Base-by-base conservation (phyloP, 2,888 invertebrate species). In the Teleogryllus oceanicus region DNA sequence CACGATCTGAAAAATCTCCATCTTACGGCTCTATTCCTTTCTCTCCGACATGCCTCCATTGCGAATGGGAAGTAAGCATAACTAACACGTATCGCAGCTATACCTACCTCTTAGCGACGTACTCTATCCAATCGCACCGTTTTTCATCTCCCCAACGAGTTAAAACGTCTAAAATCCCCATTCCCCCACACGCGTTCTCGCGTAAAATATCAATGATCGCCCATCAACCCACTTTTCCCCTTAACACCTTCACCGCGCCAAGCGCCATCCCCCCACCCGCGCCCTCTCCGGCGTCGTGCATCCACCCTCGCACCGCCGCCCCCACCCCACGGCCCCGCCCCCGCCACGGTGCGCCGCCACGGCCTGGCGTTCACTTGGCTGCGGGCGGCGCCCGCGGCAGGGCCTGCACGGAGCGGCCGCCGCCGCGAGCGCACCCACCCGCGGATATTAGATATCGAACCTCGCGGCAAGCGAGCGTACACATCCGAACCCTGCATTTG, bases 361-460 rank as follows among this genome's bases (percentile, higher is more conserved):
- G 62, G 13, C 62, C 16, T 18, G 11, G 4, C 62, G 62, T n/a
- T 62, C 62, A 62, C 62, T 62, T 62, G 62, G 62, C 62, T 62
- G 62, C 62, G 62, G 62, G 62, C 62, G 62, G 62, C 62, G 62
- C 16, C 62, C 62, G 62, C 62, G 62, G 62, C 62, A n/a, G 62
- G 62, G 16, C 12, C 62, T 18, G 62, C 62, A n/a, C 62, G 62
- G 62, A 37, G 37, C 37, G 37, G 37, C 37, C 37, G 62, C 62
- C 8, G 37, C 11, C 13, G 62, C 62, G 62, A 11, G 62, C 13
- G 4, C 62, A 5, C 62, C 62, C 62, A 12, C 62, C 37, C 62
- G 62, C 62, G 62, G n/a, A 62, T 62, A 62, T 62, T 62, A 62
- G 62, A 62, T 62, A 62, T 62, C n/a, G 62, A 62, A 62, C 62